Percentiles rank a stretch among this genome's conserved stretches.
Conservation (phyloP, 2,113 vertebrate species). For the Cryptoleucopteryx plumbea region DNA sequence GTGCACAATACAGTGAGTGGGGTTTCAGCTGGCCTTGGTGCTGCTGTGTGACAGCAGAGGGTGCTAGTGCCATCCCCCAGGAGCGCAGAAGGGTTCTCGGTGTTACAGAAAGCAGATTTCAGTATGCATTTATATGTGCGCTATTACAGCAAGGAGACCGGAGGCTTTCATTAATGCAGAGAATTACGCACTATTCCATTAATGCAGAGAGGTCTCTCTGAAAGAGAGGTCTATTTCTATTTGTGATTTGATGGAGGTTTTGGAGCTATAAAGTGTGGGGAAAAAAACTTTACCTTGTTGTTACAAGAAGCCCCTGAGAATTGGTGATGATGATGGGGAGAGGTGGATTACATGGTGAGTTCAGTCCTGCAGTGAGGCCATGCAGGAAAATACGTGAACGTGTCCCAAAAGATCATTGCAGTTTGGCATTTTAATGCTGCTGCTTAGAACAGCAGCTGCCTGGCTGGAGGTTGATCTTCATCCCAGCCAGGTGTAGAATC, state of each 20-base stretch:
- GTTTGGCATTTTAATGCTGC: background rate
- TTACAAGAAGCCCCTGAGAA: background rate
- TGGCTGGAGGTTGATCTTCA: background rate
- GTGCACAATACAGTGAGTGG: background rate
- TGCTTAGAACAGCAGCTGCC: background rate
- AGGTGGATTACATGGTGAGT: background rate
- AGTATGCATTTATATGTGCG: fast-evolving
- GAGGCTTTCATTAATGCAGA: background rate
- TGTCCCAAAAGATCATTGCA: background rate
- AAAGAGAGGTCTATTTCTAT: background rate
- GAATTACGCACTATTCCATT: background rate
- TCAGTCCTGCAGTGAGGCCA: background rate
- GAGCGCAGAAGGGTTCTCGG: background rate
- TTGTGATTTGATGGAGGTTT: background rate
- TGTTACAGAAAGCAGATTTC: background rate
- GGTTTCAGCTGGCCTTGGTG: background rate
- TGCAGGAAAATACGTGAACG: fast-evolving
- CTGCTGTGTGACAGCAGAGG: conserved; percentile 47
- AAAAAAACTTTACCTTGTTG: background rate
- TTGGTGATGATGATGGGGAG: background rate
- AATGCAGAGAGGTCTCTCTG: background rate
- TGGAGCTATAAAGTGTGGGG: background rate
- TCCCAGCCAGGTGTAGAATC: background rate
- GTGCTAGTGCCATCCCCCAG: conserved; percentile 21
- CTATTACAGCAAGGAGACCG: background rate